Conservation (phyloP, 1,140 invertebrate genomes). For the Apis florea region DNA sequence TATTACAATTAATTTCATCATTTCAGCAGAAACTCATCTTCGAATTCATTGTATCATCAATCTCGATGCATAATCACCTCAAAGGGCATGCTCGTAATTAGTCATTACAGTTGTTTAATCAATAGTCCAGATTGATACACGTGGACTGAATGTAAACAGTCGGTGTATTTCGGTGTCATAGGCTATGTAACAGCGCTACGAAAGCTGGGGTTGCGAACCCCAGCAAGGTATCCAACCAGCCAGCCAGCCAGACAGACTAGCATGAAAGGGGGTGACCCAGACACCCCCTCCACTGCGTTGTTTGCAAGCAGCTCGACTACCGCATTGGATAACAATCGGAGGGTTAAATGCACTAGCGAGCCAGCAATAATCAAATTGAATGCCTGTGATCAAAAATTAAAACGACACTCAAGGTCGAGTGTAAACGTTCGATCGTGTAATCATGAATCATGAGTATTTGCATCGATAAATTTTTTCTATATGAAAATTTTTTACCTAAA, state of each 20-base stretch:
- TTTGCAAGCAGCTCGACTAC: conserved; percentile 65
- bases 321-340: conserved; percentile 58
- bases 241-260: conserved; percentile 71
- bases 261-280: conserved; percentile 78
- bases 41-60: neutral
- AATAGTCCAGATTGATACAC: conserved; percentile 33
- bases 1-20: neutral
- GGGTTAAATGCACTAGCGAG: conserved; percentile 30
- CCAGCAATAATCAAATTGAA: neutral
- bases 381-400: conserved; percentile 10
- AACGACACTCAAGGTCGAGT: conserved; percentile 1
- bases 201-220: conserved; percentile 73
- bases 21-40: neutral
- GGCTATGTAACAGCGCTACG: conserved; percentile 29
- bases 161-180: conserved; percentile 60
- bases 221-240: conserved; percentile 69
- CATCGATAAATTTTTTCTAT: neutral
- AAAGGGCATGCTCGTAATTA: conserved; percentile 3
- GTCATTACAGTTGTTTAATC: conserved; percentile 44
- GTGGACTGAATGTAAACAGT: conserved; percentile 55
- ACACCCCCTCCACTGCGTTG: conserved; percentile 73
- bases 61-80: neutral
- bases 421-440: neutral
- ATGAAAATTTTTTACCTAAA: too few relatives aligned
- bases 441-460: neutral